Conservation (phyloP, 2,888 invertebrate species). For the Hesperia comma region DNA sequence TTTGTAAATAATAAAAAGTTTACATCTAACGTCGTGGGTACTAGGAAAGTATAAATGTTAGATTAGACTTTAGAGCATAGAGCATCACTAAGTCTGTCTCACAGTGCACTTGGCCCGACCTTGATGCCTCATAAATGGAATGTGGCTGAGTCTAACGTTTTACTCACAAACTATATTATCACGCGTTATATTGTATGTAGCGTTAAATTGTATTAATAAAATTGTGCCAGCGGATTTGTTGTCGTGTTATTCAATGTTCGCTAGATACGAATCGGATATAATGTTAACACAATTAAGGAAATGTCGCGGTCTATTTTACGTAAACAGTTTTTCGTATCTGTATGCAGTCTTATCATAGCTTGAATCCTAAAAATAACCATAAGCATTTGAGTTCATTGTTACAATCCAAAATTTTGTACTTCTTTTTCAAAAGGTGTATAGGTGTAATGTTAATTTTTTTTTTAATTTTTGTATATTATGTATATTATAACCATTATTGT, state of each 20-base stretch:
- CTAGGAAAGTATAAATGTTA: not conserved
- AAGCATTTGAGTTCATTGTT: no score
- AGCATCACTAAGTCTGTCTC: conserved; percentile 17
- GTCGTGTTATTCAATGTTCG: not conserved
- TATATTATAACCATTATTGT: no score
- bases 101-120: conserved; percentile 23
- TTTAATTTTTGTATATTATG: no score
- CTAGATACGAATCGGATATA: not conserved
- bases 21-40: not conserved
- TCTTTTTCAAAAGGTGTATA: no score
- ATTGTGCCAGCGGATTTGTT: not conserved
- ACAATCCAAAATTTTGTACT: no score
- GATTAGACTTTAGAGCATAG: no score
- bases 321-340: not conserved
- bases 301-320: not conserved
- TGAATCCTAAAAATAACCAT: no score
- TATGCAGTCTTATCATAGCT: not conserved
- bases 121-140: conserved; percentile 31
- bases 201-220: conserved; percentile 14
- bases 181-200: no score
- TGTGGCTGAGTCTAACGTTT: conserved; percentile 27
- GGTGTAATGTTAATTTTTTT: no score
- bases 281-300: not conserved
- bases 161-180: not conserved
- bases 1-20: not conserved